These are phyloP conservation scores for Silurus meridionalis DNA, from an alignment of 2,113 vertebrate species.

Conservation along the genomic window DNA sequence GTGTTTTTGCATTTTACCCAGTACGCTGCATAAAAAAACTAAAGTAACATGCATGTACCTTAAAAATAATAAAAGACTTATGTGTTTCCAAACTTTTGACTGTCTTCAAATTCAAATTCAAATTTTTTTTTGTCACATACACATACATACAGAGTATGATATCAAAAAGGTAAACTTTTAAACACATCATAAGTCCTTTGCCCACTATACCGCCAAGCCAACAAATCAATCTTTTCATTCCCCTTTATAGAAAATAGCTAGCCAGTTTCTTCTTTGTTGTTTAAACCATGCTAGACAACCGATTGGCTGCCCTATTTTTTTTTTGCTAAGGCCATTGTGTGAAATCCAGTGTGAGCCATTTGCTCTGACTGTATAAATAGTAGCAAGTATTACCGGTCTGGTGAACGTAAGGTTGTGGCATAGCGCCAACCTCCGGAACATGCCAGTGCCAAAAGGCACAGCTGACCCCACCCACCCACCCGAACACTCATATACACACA, in stretches of 20 bases:
- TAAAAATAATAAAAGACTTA: too few species aligned
- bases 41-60: too few species aligned
- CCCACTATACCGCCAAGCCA: conserved; percentile 12
- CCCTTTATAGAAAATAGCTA: conserved; percentile 58
- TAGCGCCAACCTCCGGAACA: conserved; percentile 63
- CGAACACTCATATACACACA: neutral
- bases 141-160: too few species aligned
- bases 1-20: too few species aligned
- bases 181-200: conserved; percentile 16
- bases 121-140: too few species aligned
- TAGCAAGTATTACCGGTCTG: conserved; percentile 66
- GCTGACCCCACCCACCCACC: conserved; percentile 52
- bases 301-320: conserved; percentile 52
- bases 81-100: too few species aligned
- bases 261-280: conserved; percentile 38
- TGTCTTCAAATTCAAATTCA: too few species aligned
- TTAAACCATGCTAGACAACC: conserved; percentile 65
- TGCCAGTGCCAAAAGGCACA: conserved; percentile 64
- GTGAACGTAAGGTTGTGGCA: conserved; percentile 70
- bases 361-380: conserved; percentile 76
- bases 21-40: too few species aligned
- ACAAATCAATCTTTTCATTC: conserved; percentile 45
- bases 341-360: conserved; percentile 67
- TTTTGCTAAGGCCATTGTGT: conserved; percentile 66
- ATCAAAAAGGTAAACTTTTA: neutral